Evolutionary conservation across 2,888 invertebrate species (phyloP).

Genomic region (Chrysolina oricalcia): DNA sequence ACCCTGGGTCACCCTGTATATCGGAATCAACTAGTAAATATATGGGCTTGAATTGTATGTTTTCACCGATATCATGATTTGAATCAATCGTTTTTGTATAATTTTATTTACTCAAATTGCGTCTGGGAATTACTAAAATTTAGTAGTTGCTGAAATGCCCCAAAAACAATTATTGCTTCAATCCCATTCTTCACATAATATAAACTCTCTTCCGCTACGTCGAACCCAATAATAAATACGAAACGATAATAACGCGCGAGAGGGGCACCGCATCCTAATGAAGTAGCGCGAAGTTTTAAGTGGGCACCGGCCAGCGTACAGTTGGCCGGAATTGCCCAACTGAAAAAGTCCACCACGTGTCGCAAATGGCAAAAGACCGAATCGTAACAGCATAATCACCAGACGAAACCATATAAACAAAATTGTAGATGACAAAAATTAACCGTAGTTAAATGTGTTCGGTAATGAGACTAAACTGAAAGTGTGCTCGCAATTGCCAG

Average conservation of each 20-base stretch:
- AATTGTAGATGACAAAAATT: slow-evolving; percentile 71
- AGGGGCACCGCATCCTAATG: slow-evolving; percentile 37
- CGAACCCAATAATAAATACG: slow-evolving; percentile 21
- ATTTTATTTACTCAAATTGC: too few relatives aligned
- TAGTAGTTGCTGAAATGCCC: too few relatives aligned
- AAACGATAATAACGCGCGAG: slow-evolving; percentile 19
- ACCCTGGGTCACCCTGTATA: too few relatives aligned
- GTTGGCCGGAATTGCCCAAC: slow-evolving; percentile 45
- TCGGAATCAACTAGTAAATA: too few relatives aligned
- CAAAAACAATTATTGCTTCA: too few relatives aligned
- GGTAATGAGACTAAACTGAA: slow-evolving; percentile 69
- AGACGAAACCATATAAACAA: slow-evolving; percentile 67
- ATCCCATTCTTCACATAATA: background rate
- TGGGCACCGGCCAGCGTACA: slow-evolving; percentile 51
- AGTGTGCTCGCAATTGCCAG: slow-evolving; percentile 64
- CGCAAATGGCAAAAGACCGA: slow-evolving; percentile 57
- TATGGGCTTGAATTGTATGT: too few relatives aligned
- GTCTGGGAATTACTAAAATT: too few relatives aligned
- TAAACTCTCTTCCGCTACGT: background rate
- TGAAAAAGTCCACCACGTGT: slow-evolving; percentile 58
- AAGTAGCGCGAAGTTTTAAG: slow-evolving; percentile 51
- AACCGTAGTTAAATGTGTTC: slow-evolving; percentile 68
- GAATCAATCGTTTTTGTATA: too few relatives aligned
- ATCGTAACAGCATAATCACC: slow-evolving; percentile 54
- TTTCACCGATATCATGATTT: too few relatives aligned